phyloP scores from a whole-genome alignment of 2,888 invertebrate genomes.

The Eupithecia insigniata region DNA sequence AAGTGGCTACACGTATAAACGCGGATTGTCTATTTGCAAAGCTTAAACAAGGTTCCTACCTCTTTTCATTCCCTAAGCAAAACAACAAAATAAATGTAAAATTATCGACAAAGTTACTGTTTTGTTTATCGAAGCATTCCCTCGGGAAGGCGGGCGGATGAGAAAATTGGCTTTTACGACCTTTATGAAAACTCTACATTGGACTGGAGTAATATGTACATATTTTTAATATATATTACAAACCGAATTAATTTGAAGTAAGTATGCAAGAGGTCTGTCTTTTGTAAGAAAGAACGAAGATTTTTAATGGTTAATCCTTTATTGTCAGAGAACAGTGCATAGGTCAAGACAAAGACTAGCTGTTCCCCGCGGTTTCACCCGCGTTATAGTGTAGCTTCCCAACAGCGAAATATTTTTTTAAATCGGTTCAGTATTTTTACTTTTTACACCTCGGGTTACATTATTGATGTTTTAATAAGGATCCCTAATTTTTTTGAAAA shows the following conservation, averaged over 20 bases:
- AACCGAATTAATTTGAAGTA: background rate
- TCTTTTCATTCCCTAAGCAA: conserved; percentile 28
- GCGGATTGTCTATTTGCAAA: conserved; percentile 8
- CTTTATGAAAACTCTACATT: conserved; percentile 34
- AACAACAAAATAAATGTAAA: conserved; percentile 61
- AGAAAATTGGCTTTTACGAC: conserved; percentile 49
- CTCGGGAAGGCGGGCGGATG: conserved; percentile 46
- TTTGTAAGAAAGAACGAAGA: background rate
- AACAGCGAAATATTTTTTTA: too few species aligned
- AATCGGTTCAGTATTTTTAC: too few species aligned
- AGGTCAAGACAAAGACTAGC: too few species aligned
- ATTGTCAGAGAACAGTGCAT: too few species aligned
- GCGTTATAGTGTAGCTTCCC: too few species aligned
- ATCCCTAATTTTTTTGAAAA: too few species aligned
- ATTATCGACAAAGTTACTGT: conserved; percentile 64
- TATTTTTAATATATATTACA: conserved; percentile 8
- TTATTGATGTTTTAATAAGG: too few species aligned
- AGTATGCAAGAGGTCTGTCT: background rate
- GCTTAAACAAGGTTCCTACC: conserved; percentile 8
- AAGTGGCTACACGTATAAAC: background rate
- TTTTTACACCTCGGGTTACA: too few species aligned
- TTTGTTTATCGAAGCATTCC: conserved; percentile 63
- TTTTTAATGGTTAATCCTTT: too few species aligned
- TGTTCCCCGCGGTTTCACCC: too few species aligned
- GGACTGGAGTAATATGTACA: conserved; percentile 17